Conservation (phyloP, 2,113 vertebrate genomes). For the Dissostichus mawsoni region DNA sequence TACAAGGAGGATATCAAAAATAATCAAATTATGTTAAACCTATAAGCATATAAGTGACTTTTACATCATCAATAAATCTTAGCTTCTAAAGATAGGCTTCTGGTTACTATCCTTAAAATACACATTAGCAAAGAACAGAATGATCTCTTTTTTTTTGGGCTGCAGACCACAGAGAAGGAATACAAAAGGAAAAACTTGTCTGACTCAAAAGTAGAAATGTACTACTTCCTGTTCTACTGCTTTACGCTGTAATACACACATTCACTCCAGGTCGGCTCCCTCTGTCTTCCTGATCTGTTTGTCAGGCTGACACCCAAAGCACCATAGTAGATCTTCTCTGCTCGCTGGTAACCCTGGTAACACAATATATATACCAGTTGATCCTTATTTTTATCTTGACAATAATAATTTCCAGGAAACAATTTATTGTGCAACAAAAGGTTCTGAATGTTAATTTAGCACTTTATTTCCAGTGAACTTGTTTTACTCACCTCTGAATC, state of each 20-base stretch:
- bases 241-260: conserved; percentile 55
- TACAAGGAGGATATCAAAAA: not conserved
- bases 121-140: no score
- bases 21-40: not conserved
- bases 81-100: not conserved
- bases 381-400: no score
- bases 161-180: no score
- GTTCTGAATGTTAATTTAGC: no score
- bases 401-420: no score
- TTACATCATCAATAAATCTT: not conserved
- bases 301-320: not conserved
- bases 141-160: no score
- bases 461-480: not conserved
- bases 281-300: not conserved
- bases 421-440: no score
- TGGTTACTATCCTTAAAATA: not conserved
- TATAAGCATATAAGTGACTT: not conserved
- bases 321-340: not conserved
- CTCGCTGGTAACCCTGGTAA: not conserved
- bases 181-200: no score
- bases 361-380: not conserved
- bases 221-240: conserved; percentile 15
- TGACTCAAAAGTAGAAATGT: not conserved
- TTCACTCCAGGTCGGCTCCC: not conserved
- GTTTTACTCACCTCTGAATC: not conserved